Base-by-base conservation (phyloP, 2,888 invertebrate genomes). In the Thalpophila matura region DNA sequence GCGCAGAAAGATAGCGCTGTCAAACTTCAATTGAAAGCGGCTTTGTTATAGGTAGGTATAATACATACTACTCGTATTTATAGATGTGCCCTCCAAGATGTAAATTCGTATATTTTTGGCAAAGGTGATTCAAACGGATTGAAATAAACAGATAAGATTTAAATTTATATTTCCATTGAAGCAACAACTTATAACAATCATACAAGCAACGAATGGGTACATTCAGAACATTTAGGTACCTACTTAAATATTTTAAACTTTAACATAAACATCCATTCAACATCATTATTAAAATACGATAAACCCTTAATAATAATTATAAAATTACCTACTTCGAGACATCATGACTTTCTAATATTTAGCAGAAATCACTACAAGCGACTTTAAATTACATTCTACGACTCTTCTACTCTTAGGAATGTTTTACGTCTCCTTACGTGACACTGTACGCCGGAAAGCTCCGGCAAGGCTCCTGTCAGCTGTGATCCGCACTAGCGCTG, bases 401-500 rank as follows among this genome's bases (percentile, higher is more conserved):
- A 35, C 37, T 40, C n/a, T 53, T 61, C 40, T 33, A 20, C 45
- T 61, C 16, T 46, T 60, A 63, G 78, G 78, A 79, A 79, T 79
- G 78, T 71, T 60, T 61, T 18, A 47, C 26, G 35, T 63, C 33
- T 55, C 35, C 12, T 70, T 37, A 75, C 18, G 69, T 62, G 54
- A 90, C 86, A 80, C 88, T 87, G 77, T 87, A 90, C 10, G 88
- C 93, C 93, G 94, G 90, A 74, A 79, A 82, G 2, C 82, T 86
- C 89, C 93, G 94, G 92, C 89, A 81, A n/a, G 90, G 80, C 76
- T 94, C 93, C 53, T 91, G 95, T 95, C 95, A 95, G 93, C 94
- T 95, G 68, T 91, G 87, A n/a, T 93, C 93, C 0, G 88, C 88
- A 40, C 89, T 90, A 18, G 87, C 93, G 55, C 92, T 94, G 45